Base-by-base conservation (phyloP, 2,113 vertebrate species). In the Podarcis muralis region DNA sequence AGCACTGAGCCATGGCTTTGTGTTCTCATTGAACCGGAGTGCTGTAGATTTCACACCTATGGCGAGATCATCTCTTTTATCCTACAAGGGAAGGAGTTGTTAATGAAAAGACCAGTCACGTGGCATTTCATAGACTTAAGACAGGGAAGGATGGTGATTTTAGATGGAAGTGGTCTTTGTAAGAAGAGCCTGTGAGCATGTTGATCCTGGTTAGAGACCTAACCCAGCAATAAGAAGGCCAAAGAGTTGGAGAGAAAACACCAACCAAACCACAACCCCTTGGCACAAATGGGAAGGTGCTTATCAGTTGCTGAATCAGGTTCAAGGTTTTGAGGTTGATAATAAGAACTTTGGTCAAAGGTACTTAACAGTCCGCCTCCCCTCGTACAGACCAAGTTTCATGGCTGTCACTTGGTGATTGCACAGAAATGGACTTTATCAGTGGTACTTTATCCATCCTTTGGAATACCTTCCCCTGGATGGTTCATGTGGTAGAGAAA, bases 31-130 rank as follows among this genome's bases (percentile, higher is more conserved):
- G 92, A 99, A 98, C 25, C 92, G 96, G 43, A 99, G 92, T 0
- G 99, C 98, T 0, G 99, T 99, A 2, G 99, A 99, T 94, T 98
- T 98, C 27, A 99, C 97, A 12, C 99, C 99, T 0, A 99, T 94
- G 72, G 98, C 43, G 23, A 98, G 43, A 85, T 99, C 99, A 0
- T 99, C 99, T 16, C 91, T 98, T 93, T 98, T 99, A 94, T 99
- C 99, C 99, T 99, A 88, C 3, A 88, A 88, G 1, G 23, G 92
- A 91, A 91, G 65, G n/a, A 57, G 0, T 2, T 75, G 48, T 87
- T 23, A 91, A 25, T 5, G 89, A 83, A n/a, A 43, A 88, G 2
- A 22, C 48, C 32, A 77, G 27, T 23, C 12, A 11, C 59, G 37
- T 27, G 13, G 15, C 59, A 69, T 32, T 84, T 32, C 76, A n/a